Evolutionary conservation across 2,797 vertebrate species (phyloP), one percentile per base, ranked within the genome.

Genomic region (Chiroxiphia lanceolata): DNA sequence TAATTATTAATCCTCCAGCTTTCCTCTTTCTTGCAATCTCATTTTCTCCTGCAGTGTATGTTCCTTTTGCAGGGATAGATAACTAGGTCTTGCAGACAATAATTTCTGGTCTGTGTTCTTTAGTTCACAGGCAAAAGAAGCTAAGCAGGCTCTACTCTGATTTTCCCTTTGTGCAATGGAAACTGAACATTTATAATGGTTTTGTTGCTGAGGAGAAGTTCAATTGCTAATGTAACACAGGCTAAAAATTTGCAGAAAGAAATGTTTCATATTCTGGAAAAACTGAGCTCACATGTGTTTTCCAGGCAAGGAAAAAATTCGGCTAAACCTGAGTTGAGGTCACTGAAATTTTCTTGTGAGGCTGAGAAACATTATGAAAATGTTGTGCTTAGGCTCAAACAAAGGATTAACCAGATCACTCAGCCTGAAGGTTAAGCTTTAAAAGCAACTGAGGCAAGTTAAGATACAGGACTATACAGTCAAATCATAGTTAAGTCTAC

Each of bases 101-200:
- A 79, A 70, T 94, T 96, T 94, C 88, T 63, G 74, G 67, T 91
- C 83, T 64, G 40, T 79, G 36, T 90, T 94, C 93, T 89, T 94
- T 96, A 93, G 63, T 79, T 90, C 59, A 53, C 48, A 53, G 51
- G 65, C 91, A 74, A 68, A 83, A 90, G 95, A 97, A 93, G 74
- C 64, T 89, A 94, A 94, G 70, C 96, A 96, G 94, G 94, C 91
- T 96, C 38, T 71, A 57, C 79, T 86, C 85, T 44, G 36, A 91
- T 90, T 94, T 97, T 83, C 77, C 87, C 79, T 91, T 88, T 93
- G 44, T 72, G 76, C 87, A 74, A 9, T 94, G 95, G 87, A 96
- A 95, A 91, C 13, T 0, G 34, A 60, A 76, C 48, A 57, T 94
- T 94, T 94, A 74, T 93, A 82, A 90, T 40, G 44, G 67, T 70